Evolutionary conservation across 37 sponge, comb jelly and placozoan genomes (phyloP).

Genomic region (Ephydatia muelleri): DNA sequence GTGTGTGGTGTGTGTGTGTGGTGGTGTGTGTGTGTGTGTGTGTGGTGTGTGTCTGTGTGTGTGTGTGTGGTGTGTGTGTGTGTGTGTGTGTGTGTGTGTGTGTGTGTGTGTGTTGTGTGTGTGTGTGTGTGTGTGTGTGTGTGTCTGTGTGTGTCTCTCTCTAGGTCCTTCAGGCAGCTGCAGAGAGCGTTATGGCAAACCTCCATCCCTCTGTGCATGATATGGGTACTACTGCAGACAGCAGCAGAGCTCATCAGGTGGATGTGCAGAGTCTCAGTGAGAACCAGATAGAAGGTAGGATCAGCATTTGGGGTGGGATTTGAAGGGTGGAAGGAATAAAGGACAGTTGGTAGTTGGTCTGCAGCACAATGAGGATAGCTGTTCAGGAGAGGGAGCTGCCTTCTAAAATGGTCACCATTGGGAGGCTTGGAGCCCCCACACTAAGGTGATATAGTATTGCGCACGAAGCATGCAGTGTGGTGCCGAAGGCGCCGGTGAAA

Average conservation of each 20-base stretch:
- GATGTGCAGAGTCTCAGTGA: not conserved
- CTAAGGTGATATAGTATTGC: no score
- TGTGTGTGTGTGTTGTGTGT: not conserved
- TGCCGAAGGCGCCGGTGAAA: no score
- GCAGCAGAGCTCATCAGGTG: not conserved
- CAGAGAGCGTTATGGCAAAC: slow-evolving; percentile 51
- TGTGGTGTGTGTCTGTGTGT: slow-evolving; percentile 26
- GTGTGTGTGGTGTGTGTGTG: no score
- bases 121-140: slow-evolving; percentile 3
- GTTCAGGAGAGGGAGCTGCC: no score
- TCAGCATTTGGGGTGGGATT: no score
- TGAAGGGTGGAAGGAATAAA: no score
- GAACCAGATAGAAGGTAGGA: not conserved
- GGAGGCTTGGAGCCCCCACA: no score
- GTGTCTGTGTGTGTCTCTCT: not conserved
- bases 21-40: slow-evolving; percentile 23
- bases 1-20: no score
- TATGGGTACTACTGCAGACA: not conserved
- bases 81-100: slow-evolving; percentile 6
- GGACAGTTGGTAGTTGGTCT: not conserved
- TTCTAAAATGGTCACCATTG: no score
- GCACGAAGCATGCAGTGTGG: no score
- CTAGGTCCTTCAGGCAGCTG: slow-evolving; percentile 49
- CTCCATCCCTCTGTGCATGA: not conserved
- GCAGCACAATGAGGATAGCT: no score